Percentiles rank a stretch among this genome's conserved stretches.
These are phyloP conservation scores for Adelognathus sp. DNA, from an alignment of 2,888 invertebrate genomes.

Conservation along the genomic window DNA sequence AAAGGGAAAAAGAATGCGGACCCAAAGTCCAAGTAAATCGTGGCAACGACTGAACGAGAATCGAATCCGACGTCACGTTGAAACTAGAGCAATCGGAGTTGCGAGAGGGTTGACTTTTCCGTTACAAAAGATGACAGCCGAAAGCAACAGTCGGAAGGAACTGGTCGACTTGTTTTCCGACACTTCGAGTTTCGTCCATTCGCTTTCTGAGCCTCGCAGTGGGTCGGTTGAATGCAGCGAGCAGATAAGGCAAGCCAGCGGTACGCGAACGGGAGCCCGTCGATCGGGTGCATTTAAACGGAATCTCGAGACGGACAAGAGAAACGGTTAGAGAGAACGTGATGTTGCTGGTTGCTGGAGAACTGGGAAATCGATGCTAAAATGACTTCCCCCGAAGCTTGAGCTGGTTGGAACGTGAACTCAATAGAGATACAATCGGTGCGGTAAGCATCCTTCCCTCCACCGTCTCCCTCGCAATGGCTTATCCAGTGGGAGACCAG, in stretches of 20 bases:
- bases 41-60: slow-evolving; percentile 5
- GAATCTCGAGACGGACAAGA: slow-evolving; percentile 11
- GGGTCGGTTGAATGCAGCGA: background rate
- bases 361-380: slow-evolving; percentile 2
- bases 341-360: background rate
- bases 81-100: background rate
- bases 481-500: background rate
- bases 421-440: background rate
- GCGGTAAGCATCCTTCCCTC: background rate
- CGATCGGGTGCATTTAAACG: slow-evolving; percentile 6
- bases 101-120: background rate
- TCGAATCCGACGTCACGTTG: slow-evolving; percentile 11
- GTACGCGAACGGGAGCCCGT: background rate
- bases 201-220: background rate
- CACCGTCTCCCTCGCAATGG: background rate
- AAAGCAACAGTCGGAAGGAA: slow-evolving; percentile 11
- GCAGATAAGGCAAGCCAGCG: background rate
- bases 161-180: background rate
- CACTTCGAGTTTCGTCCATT: background rate
- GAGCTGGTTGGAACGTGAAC: background rate
- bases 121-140: slow-evolving; percentile 10
- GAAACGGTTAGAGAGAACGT: background rate
- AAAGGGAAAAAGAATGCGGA: background rate
- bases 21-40: background rate
- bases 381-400: background rate